Conservation (phyloP, 2,113 vertebrate genomes). For the Perccottus glenii region DNA sequence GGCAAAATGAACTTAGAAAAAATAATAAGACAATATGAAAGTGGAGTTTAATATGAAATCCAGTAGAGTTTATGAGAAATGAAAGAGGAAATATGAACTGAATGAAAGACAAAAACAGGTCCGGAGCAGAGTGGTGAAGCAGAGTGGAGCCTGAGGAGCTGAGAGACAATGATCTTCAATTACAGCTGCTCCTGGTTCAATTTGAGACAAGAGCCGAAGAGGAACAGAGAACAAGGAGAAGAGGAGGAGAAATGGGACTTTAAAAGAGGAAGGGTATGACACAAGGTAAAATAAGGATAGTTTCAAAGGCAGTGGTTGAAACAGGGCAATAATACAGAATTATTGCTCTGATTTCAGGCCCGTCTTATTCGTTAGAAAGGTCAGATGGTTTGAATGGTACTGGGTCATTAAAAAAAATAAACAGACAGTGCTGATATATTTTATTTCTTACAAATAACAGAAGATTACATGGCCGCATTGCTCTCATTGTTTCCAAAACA, state of each 20-base stretch:
- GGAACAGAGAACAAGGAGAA: conserved; percentile 9
- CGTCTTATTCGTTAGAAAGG: too few species aligned
- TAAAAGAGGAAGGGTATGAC: not conserved
- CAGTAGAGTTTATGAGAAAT: conserved; percentile 62
- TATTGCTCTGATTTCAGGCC: too few species aligned
- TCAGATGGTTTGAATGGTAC: too few species aligned
- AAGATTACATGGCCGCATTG: too few species aligned
- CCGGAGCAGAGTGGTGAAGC: conserved; percentile 53
- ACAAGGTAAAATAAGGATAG: too few species aligned
- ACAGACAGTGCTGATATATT: too few species aligned
- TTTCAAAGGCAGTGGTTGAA: too few species aligned
- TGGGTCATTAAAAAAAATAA: too few species aligned
- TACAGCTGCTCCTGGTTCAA: conserved; percentile 79
- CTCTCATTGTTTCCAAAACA: too few species aligned
- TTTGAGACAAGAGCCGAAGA: conserved; percentile 76
- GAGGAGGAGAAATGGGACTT: conserved; percentile 10
- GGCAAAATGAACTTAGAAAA: too few species aligned
- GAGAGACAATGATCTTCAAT: conserved; percentile 85
- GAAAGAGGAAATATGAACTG: conserved; percentile 24
- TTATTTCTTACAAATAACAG: too few species aligned
- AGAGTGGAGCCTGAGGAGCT: conserved; percentile 72
- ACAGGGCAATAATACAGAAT: too few species aligned
- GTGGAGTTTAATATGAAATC: conserved; percentile 76
- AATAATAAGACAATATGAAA: conserved; percentile 48
- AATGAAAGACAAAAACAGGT: conserved; percentile 47